Percentiles rank a stretch among this genome's conserved stretches.
Evolutionary conservation across 2,797 vertebrate genomes (phyloP).

Genomic region (Poecilia picta): DNA sequence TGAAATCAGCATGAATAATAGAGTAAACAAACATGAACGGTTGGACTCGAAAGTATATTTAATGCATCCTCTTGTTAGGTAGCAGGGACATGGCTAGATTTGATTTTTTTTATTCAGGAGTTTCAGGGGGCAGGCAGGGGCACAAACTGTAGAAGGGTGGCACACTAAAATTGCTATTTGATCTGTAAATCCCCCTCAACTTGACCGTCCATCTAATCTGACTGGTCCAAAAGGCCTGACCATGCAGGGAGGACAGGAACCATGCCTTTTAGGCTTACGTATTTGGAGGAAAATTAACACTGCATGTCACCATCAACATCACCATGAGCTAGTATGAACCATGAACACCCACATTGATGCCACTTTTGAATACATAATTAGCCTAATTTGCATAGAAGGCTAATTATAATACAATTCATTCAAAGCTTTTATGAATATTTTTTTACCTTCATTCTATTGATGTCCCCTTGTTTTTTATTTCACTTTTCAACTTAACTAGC

Average conservation of each 20-base stretch:
- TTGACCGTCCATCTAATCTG: neutral
- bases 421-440: neutral
- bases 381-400: neutral
- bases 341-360: neutral
- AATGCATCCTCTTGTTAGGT: conserved; percentile 28
- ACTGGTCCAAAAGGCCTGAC: too few species aligned
- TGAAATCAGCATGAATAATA: conserved; percentile 62
- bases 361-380: neutral
- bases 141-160: too few species aligned
- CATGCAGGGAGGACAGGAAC: neutral
- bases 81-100: neutral
- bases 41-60: conserved; percentile 20
- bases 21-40: conserved; percentile 51
- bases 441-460: neutral
- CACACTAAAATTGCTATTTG: too few species aligned
- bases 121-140: too few species aligned
- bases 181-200: neutral
- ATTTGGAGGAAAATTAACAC: neutral
- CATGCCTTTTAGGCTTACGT: neutral
- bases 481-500: neutral
- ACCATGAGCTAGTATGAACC: neutral
- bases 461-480: neutral
- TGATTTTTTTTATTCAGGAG: neutral
- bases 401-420: neutral
- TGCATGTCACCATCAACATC: neutral